Percentiles rank a stretch among this genome's conserved stretches.
phyloP scores from a whole-genome alignment of 2,888 invertebrate species.

The Toxonevra muliebris region DNA sequence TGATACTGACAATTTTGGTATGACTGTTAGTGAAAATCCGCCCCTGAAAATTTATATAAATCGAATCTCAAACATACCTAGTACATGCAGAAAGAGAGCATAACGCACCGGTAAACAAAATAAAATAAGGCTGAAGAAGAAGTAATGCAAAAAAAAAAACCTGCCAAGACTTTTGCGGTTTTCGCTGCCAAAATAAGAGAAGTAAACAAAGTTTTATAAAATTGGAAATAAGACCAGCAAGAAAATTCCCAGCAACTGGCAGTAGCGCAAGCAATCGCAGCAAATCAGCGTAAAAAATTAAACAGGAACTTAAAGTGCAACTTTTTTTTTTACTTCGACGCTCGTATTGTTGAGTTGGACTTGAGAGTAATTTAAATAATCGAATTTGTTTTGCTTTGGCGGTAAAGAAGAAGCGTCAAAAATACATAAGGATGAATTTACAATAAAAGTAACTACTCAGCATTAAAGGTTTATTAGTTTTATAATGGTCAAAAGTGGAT shows the following conservation, averaged over 20 bases:
- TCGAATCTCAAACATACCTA: no score
- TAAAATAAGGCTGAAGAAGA: no score
- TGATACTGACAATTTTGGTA: no score
- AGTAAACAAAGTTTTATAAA: neutral
- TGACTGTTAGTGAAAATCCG: no score
- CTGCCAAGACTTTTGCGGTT: no score
- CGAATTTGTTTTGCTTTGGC: slow-evolving; percentile 24
- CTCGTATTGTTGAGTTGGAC: neutral
- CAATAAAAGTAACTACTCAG: neutral
- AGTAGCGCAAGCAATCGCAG: no score
- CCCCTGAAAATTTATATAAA: no score
- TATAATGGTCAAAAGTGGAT: neutral
- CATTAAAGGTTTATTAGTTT: neutral
- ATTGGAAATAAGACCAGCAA: neutral
- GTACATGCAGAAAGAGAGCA: no score
- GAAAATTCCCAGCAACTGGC: neutral
- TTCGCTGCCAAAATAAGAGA: slow-evolving; percentile 2
- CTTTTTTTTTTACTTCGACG: no score
- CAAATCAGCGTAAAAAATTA: neutral
- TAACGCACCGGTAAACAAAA: no score
- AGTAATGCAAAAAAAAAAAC: no score
- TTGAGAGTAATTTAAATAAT: slow-evolving; percentile 25
- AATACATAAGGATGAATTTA: neutral
- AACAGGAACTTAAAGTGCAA: neutral
- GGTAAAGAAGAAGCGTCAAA: slow-evolving; percentile 13